Evolutionary conservation across 1,140 invertebrate species (phyloP), one percentile per base, ranked within the genome.

Genomic region (Kradibia gibbosae): DNA sequence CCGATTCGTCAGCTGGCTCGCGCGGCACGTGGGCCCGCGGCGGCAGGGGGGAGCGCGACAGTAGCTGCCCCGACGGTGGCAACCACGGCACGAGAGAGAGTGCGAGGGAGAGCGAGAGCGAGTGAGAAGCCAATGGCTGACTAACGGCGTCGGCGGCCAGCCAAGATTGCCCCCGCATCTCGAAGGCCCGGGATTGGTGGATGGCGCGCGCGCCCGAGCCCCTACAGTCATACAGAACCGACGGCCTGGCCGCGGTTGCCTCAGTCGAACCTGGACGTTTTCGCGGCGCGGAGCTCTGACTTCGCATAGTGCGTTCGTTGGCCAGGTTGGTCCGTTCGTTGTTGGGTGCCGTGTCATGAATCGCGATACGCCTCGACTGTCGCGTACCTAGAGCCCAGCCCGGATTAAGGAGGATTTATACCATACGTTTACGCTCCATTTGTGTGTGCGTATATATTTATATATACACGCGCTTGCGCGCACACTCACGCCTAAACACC

Each of bases 201-300:
- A 13, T 85, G 90, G 90, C 90, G 90, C 90, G 89, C 89, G 90
- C 89, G 86, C 88, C 82, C 70, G 31, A 45, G 57, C 45, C 25
- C 85, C 86, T 86, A 88, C 88, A 89, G 86, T 20, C 85, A 86
- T 86, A 88, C 88, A 89, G 86, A 87, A 72, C 84, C 83, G 80
- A 81, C 73, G 86, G 84, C 83, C 84, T 81, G 65, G 22, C 50
- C 83, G 76, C 45, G 72, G 71, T 86, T 74, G 83, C 86, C 82
- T 88, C 88, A 90, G 90, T 91, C 87, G 86, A 87, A 86, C 85
- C 86, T 86, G 86, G 88, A 81, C 87, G 86, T 84, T 86, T 87
- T 78, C 82, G 67, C 85, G 83, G 84, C 17, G 36, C 62, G 62
- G 34, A 67, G 5, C 85, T 83, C 17, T 83, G 82, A 83, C 76